A percentile compares a stretch with the other conserved stretches of the same genome.
phyloP scores from a whole-genome alignment of 2,888 invertebrate species.

The Iphiclides podalirius region DNA sequence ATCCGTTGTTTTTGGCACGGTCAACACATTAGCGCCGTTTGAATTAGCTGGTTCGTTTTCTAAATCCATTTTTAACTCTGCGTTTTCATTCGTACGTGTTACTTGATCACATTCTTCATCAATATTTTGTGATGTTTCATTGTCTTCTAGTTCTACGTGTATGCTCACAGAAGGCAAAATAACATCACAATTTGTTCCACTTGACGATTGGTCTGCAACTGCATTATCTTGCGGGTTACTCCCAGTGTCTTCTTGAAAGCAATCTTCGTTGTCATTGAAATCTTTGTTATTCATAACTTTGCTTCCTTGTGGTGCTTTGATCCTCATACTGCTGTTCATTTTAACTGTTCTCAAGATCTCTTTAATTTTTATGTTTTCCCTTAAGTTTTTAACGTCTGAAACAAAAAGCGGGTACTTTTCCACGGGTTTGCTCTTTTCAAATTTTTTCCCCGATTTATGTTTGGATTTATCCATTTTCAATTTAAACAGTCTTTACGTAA shows the following conservation, averaged over 20 bases:
- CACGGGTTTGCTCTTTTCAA: slow-evolving; percentile 37
- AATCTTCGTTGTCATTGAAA: slow-evolving; percentile 53
- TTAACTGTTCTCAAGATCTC: slow-evolving; percentile 68
- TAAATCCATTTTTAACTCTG: not conserved
- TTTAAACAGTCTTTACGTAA: slow-evolving; percentile 22
- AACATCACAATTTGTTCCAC: slow-evolving; percentile 53
- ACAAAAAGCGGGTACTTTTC: slow-evolving; percentile 49
- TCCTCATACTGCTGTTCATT: slow-evolving; percentile 67
- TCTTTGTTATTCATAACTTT: slow-evolving; percentile 63
- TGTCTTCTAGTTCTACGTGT: slow-evolving; percentile 22
- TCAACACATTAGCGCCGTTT: not conserved
- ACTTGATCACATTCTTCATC: not conserved
- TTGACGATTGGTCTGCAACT: slow-evolving; percentile 33
- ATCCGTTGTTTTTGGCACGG: not conserved
- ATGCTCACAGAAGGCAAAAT: slow-evolving; percentile 29
- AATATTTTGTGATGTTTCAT: slow-evolving; percentile 1
- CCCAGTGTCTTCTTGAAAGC: slow-evolving; percentile 37
- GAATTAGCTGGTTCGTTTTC: not conserved
- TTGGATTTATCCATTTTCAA: slow-evolving; percentile 58
- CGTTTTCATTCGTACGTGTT: not conserved
- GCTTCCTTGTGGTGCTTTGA: slow-evolving; percentile 60
- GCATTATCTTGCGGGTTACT: slow-evolving; percentile 14
- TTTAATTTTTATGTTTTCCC: slow-evolving; percentile 67
- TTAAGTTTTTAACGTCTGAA: slow-evolving; percentile 58
- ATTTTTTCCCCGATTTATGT: slow-evolving; percentile 29